phyloP scores from a whole-genome alignment of 2,113 vertebrate genomes.

The Forbesichthys agassizii region DNA sequence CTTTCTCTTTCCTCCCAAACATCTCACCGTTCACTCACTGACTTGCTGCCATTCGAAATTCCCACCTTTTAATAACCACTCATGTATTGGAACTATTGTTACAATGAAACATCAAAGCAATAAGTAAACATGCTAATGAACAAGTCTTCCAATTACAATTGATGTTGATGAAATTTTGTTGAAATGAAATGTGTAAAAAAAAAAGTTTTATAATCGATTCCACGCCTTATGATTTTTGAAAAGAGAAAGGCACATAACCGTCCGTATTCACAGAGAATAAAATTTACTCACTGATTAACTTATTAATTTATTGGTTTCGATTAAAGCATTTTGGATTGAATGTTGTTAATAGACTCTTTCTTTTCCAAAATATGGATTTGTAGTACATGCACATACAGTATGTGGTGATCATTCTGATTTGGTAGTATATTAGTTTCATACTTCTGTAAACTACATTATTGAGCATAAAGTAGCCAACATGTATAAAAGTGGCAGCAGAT shows the following conservation, averaged over 20 bases:
- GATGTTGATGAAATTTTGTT: constrained; percentile 42
- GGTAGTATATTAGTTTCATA: no score
- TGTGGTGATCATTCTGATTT: no score
- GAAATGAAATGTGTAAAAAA: constrained; percentile 32
- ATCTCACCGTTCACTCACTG: constrained; percentile 39
- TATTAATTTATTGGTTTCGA: constrained; percentile 95
- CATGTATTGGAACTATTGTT: constrained; percentile 57
- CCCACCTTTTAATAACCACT: constrained; percentile 60
- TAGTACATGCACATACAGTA: not conserved
- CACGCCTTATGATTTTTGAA: constrained; percentile 63
- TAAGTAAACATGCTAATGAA: constrained; percentile 57
- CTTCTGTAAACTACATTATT: no score
- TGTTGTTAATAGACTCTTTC: constrained; percentile 19
- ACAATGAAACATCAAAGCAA: constrained; percentile 66
- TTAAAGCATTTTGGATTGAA: constrained; percentile 89
- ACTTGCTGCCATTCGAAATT: constrained; percentile 73
- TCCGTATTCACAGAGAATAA: constrained; percentile 56
- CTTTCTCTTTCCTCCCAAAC: constrained; percentile 21
- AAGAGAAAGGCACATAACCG: constrained; percentile 41
- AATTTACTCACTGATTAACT: constrained; percentile 90
- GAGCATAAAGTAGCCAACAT: no score
- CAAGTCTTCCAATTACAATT: constrained; percentile 68
- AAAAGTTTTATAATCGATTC: constrained; percentile 58
- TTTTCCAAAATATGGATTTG: not conserved
- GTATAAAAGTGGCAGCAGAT: no score